phyloP scores from a whole-genome alignment of 2,113 vertebrate genomes.

The Stigmatopora argus region DNA sequence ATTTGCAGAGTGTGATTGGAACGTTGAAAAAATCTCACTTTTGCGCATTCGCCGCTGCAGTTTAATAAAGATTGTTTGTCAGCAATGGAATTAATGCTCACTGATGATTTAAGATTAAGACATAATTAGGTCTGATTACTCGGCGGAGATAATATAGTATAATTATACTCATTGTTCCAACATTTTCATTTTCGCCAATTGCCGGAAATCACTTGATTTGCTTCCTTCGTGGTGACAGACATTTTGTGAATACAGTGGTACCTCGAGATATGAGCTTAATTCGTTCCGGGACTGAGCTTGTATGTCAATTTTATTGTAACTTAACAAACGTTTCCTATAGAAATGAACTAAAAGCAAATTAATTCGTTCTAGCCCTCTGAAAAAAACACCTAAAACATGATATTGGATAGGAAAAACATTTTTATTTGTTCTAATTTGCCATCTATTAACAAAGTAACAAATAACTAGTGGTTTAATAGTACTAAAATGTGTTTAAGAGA shows the following conservation, averaged over 20 bases:
- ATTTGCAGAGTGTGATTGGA: conserved; percentile 7
- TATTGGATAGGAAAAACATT: too few species aligned
- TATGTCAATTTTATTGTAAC: too few species aligned
- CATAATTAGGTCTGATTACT: conserved; percentile 25
- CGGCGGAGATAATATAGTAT: conserved; percentile 18
- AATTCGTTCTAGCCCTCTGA: too few species aligned
- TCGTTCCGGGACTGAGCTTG: too few species aligned
- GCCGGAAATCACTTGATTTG: conserved; percentile 24
- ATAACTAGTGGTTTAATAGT: too few species aligned
- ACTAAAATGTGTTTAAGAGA: too few species aligned
- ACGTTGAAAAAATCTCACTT: not conserved
- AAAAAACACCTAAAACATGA: too few species aligned
- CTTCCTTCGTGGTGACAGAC: conserved; percentile 17
- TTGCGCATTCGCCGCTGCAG: not conserved
- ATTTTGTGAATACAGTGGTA: conserved; percentile 6
- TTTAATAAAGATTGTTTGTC: conserved; percentile 20
- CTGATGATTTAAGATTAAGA: conserved; percentile 21
- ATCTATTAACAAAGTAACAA: too few species aligned
- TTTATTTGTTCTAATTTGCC: too few species aligned
- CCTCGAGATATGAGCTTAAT: too few species aligned
- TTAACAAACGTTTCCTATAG: too few species aligned
- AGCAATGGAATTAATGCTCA: conserved; percentile 23
- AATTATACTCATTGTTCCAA: conserved; percentile 8
- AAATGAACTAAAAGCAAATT: too few species aligned
- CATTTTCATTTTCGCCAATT: conserved; percentile 5